A percentile compares a stretch with the other conserved stretches of the same genome.
phyloP scores from a whole-genome alignment of 2,113 vertebrate species.

The Oenanthe oenanthe region DNA sequence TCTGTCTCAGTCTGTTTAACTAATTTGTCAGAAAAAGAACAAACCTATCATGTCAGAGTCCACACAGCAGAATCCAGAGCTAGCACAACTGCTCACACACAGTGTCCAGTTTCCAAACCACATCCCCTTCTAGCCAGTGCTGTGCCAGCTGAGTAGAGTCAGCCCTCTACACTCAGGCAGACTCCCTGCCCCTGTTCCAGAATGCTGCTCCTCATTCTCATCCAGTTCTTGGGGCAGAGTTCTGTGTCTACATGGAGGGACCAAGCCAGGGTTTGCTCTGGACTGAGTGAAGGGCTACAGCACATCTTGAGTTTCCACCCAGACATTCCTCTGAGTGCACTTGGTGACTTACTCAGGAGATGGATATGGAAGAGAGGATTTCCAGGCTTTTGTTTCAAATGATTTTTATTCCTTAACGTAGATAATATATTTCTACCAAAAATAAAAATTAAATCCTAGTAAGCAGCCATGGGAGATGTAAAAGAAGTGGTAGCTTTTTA shows the following conservation, averaged over 20 bases:
- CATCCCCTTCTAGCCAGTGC: neutral
- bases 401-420: neutral
- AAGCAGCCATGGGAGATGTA: neutral
- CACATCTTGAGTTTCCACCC: rapidly evolving
- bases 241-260: rapidly evolving
- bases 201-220: neutral
- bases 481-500: neutral
- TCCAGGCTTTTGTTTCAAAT: neutral
- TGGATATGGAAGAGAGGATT: neutral
- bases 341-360: neutral
- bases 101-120: neutral
- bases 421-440: neutral
- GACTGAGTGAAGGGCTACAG: neutral
- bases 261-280: rapidly evolving
- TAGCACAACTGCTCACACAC: rapidly evolving
- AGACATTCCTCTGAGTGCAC: rapidly evolving
- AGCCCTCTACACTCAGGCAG: neutral
- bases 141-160: neutral
- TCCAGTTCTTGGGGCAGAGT: neutral
- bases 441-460: neutral
- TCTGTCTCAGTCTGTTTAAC: neutral
- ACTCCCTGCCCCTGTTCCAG: neutral
- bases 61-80: neutral
- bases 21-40: neutral
- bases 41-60: neutral